Percentiles rank a stretch among this genome's conserved stretches.
Evolutionary conservation across 2,888 invertebrate species (phyloP).

Genomic region (Epiperipatus broadwayi): DNA sequence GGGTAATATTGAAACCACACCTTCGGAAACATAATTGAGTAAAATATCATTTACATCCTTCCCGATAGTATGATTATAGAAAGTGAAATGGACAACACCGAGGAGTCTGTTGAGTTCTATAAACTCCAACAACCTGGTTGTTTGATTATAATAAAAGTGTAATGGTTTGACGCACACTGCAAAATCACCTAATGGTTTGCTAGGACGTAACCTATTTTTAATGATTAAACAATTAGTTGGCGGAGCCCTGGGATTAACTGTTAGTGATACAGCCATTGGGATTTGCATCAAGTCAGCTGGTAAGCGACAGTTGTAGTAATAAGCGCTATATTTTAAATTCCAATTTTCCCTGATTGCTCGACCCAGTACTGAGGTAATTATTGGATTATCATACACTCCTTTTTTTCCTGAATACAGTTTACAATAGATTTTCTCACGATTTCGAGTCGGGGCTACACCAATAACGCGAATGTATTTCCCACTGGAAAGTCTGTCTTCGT

Average conservation of each 20-base stretch:
- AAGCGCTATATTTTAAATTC: conserved; percentile 67
- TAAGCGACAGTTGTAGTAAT: conserved; percentile 57
- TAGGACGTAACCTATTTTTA: background rate
- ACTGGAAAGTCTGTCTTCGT: conserved; percentile 35
- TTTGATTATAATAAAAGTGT: conserved; percentile 67
- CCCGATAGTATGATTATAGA: conserved; percentile 75
- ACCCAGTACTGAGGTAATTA: too few species aligned
- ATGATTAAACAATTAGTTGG: conserved; percentile 31
- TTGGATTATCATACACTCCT: too few species aligned
- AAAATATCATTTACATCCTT: conserved; percentile 54
- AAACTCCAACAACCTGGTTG: conserved; percentile 65
- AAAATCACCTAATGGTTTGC: conserved; percentile 15
- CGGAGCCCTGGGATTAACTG: conserved; percentile 16
- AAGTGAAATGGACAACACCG: conserved; percentile 67
- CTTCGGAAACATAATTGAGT: conserved; percentile 42
- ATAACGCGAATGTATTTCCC: conserved; percentile 45
- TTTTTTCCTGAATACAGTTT: too few species aligned
- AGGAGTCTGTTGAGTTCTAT: conserved; percentile 63
- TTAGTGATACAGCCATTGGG: conserved; percentile 22
- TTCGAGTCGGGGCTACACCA: conserved; percentile 68
- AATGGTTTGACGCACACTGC: conserved; percentile 72
- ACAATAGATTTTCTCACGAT: conserved; percentile 52
- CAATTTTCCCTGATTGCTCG: conserved; percentile 82
- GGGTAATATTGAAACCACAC: conserved; percentile 49
- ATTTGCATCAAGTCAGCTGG: conserved; percentile 35